Evolutionary conservation across 2,888 invertebrate species (phyloP), one percentile per base, ranked within the genome.

Genomic region (Acanthococcus lagerstroemiae): DNA sequence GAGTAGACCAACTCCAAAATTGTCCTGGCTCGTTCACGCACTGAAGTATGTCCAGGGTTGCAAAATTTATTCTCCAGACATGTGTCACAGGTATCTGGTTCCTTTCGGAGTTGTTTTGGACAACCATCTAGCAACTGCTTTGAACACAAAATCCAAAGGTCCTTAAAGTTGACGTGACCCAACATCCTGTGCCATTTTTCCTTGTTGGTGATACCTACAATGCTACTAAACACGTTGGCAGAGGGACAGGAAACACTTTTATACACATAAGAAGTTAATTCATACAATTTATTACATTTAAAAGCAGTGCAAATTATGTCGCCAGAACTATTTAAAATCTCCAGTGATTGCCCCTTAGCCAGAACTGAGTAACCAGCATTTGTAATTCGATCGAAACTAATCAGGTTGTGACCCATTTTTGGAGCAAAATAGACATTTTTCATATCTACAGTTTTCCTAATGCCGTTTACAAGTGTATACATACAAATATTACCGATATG

Each of bases 401-500:
- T 3, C 24, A 65, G 25, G 37, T 65, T 65, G 19, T 21, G 44
- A 15, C 24, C 52, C 9, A 65, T 55, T 27, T 67, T 46, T 17
- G 65, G 65, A 25, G 45, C 44, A 46, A 21, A 55, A 46, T 45
- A 46, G 2, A 67, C 67, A 55, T 56, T 65, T 12, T 25, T 5
- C 7, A 65, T 15, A 15, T 56, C 52, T n/a, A 65, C 30, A 25
- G 22, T 19, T 6, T 4, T 26, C 30, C 46, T 44, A 2, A 17
- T 6, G 9, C 46, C 46, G n/a, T 57, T 37, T 45, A 52, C 55
- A 37, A 37, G 12, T 22, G 50, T 61, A 54, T 2, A 22, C 19
- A 22, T 21, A 21, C 24, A 45, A 17, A 67, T 27, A 55, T 56
- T 26, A 22, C 19, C 48, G 61, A 46, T 67, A 25, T 68, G 69